Evolutionary conservation across 2,113 vertebrate genomes (phyloP).

Genomic region (Microtus montanus): DNA sequence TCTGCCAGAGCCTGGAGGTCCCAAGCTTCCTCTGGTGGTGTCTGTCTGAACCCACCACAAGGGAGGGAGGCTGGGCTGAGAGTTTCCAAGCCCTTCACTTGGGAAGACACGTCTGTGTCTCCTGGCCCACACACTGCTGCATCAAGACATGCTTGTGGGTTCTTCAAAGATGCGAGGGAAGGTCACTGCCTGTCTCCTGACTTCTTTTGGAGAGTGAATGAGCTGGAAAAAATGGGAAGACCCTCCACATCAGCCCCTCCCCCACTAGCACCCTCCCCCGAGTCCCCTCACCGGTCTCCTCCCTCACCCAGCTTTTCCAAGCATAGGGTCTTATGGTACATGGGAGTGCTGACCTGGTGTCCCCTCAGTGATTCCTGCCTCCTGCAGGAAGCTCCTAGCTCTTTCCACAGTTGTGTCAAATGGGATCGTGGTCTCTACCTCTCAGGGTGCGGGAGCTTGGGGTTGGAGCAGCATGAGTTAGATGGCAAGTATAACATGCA

Average conservation of each 20-base stretch:
- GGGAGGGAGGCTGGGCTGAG: background rate
- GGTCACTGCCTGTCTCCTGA: slow-evolving; percentile 43
- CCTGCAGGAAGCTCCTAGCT: background rate
- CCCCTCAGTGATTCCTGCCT: background rate
- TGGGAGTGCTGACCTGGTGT: background rate
- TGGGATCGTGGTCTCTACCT: background rate
- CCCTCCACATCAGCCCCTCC: background rate
- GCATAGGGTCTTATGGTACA: background rate
- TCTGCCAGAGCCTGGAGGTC: background rate
- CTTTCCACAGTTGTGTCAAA: background rate
- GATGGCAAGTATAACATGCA: background rate
- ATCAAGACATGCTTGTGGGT: slow-evolving; percentile 62
- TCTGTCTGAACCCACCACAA: background rate
- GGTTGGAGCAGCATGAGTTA: background rate
- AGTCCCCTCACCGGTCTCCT: background rate
- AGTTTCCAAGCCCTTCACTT: slow-evolving; percentile 52
- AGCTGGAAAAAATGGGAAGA: background rate
- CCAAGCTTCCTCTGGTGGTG: accelerated
- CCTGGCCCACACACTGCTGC: background rate
- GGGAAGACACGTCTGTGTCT: slow-evolving; percentile 56
- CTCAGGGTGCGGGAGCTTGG: accelerated
- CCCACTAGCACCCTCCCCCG: background rate
- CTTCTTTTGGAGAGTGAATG: slow-evolving; percentile 38
- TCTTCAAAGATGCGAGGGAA: slow-evolving; percentile 69
- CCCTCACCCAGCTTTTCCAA: slow-evolving; percentile 55